Evolutionary conservation across 2,797 vertebrate species (phyloP), one percentile per base, ranked within the genome.

Genomic region (Avahi laniger): DNA sequence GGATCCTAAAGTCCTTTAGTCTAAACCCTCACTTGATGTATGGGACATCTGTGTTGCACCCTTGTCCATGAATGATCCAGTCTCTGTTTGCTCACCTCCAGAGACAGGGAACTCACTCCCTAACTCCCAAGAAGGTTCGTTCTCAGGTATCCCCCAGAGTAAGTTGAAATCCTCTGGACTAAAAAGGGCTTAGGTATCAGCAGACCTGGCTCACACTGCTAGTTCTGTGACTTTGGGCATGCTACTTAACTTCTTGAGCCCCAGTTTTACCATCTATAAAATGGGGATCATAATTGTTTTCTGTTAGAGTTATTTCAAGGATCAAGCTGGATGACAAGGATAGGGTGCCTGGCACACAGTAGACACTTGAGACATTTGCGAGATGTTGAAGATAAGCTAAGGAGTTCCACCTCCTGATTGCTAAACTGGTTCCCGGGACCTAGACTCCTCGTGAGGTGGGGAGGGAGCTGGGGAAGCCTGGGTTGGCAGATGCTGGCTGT

Each of bases 401-500:
- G 59, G 41, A 82, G 59, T 41, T 5, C 12, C 43, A 24, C 13
- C 13, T 46, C 80, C 59, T 52, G 22, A 69, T 69, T 12, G 5
- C 82, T 38, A 69, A 52, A 12, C 24, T 17, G 15, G n/a, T 85
- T 50, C 46, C 18, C n/a, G 13, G n/a, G 50, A 41, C 35, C 41
- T 48, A 14, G 43, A 24, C 12, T 22, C 59, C 20, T 14, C 0
- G 12, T n/a, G 41, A 13, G 30, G 3, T 4, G 0, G 2, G 41
- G 28, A 14, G 41, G 80, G 18, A 2, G 28, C 50, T 24, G 28
- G 41, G 17, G 28, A 82, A 28, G 41, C 18, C 17, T 46, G 57
- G 6, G 28, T 43, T 46, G 4, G 80, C 7, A 14, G 17, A 33
- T 20, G 57, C 3, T 61, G 78, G 35, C 28, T 20, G 9, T 46